Evolutionary conservation across 1,140 invertebrate species (phyloP), one percentile per base, ranked within the genome.

Genomic region (Trichonephila inaurata): DNA sequence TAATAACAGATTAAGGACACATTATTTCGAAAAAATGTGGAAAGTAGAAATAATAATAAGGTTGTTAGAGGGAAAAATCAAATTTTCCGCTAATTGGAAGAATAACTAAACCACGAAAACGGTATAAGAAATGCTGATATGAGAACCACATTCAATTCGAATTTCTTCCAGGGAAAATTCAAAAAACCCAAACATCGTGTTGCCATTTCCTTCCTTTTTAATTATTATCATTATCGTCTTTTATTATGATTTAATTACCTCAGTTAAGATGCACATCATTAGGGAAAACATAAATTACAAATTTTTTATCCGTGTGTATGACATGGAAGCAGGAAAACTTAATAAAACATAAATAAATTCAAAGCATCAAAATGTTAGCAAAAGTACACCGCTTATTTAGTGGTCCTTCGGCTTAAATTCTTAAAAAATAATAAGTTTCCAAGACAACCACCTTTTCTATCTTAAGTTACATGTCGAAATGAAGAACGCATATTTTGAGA

Each of bases 191-290:
- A 33, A 77, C 33, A 16, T 6, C 28, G 14, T 7, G 72, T 77
- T 77, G 72, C 72, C 72, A 77, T 77, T 77, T 77, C 18, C 72
- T 19, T 18, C 28, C 72, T 77, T 16, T n/a, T 77, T 40, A 77
- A 77, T 40, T 77, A 77, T 33, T 77, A 10, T 18, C 72, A 40
- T 18, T 77, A 40, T 77, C 28, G 18, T 40, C 16, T 77, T 77
- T 33, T 77, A 77, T 77, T 77, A 77, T 77, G 33, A 77, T 77
- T 77, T 77, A 16, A 77, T 77, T 77, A 77, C 33, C 12, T 18
- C 18, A 33, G 14, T 33, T 77, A 33, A 33, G 18, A 14, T 40
- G 3, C 28, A 40, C 3, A 28, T 77, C 72, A 77, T 77, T 77
- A 77, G 28, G 33, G 33, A 19, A 72, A 40, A 33, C 28, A 19